phyloP scores from a whole-genome alignment of 1,140 invertebrate species.

The Euura saliciscinereae region DNA sequence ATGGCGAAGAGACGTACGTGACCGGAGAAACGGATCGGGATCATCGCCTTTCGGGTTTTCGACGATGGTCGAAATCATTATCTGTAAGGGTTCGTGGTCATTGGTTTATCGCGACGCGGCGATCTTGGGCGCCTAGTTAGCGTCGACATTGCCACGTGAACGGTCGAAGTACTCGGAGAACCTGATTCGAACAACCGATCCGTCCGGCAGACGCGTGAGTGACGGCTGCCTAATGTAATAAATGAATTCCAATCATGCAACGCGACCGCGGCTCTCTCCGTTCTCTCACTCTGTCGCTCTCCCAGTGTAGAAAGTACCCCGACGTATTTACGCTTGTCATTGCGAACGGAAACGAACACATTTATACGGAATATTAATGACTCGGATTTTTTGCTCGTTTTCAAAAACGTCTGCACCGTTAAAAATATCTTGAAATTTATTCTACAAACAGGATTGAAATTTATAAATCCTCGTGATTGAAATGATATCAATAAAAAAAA shows the following conservation, averaged over 20 bases:
- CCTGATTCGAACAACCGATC: slow-evolving; percentile 36
- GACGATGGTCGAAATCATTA: neutral
- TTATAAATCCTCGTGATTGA: too few relatives aligned
- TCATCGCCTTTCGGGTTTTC: neutral
- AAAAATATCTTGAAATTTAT: too few relatives aligned
- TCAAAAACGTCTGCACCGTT: neutral
- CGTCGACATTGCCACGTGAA: neutral
- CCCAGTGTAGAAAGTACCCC: neutral
- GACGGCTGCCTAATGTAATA: slow-evolving; percentile 47
- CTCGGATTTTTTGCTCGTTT: neutral
- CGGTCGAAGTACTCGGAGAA: slow-evolving; percentile 12
- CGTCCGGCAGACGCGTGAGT: slow-evolving; percentile 25
- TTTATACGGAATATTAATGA: neutral
- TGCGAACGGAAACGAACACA: neutral
- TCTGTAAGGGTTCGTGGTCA: neutral
- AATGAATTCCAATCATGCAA: slow-evolving; percentile 47
- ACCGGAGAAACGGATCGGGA: neutral
- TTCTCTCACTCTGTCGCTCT: neutral
- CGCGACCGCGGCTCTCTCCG: slow-evolving; percentile 12
- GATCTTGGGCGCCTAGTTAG: neutral
- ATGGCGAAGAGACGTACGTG: neutral
- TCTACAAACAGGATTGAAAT: too few relatives aligned
- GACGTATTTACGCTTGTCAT: neutral
- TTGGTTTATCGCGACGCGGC: neutral
- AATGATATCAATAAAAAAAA: too few relatives aligned